phyloP scores from a whole-genome alignment of 2,113 vertebrate genomes.

The Notarius lentiginosus region DNA sequence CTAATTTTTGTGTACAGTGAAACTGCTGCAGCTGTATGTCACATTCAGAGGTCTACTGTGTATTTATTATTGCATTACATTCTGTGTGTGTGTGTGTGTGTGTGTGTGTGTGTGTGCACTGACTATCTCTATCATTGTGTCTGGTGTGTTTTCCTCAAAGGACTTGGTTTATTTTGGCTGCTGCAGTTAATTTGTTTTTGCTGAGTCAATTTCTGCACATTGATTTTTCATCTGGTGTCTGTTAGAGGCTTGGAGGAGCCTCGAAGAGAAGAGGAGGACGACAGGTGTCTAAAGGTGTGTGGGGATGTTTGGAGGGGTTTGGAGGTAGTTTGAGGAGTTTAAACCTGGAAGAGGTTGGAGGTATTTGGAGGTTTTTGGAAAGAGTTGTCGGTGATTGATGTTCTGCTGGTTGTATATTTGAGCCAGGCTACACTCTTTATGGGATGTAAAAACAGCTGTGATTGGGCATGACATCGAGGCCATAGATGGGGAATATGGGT shows the following conservation, averaged over 20 bases:
- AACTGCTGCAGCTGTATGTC: slow-evolving; percentile 3
- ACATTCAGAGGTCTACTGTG: not conserved
- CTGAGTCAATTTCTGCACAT: slow-evolving; percentile 73
- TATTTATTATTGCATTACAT: not conserved
- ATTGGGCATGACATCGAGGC: not conserved
- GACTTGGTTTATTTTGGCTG: slow-evolving; percentile 60
- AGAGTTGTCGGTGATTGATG: not conserved
- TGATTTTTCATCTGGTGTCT: slow-evolving; percentile 76
- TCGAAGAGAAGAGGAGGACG: slow-evolving; percentile 31
- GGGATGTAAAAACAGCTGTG: not conserved
- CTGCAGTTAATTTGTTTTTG: slow-evolving; percentile 75
- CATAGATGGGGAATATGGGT: not conserved
- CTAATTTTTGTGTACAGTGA: not conserved
- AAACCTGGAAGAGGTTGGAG: not conserved
- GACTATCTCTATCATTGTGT: not conserved
- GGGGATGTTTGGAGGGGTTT: slow-evolving; percentile 60
- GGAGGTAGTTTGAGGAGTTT: not conserved
- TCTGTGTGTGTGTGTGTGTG: not conserved
- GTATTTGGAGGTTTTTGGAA: not conserved
- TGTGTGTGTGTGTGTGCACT: slow-evolving; percentile 9
- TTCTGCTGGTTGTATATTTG: slow-evolving; percentile 59
- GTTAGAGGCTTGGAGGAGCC: not conserved
- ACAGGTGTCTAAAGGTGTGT: slow-evolving; percentile 63
- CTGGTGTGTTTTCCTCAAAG: slow-evolving; percentile 37
- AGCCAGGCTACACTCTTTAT: not conserved